Evolutionary conservation across 2,888 invertebrate genomes (phyloP), one percentile per base, ranked within the genome.

Genomic region (Cheilosia impressa): DNA sequence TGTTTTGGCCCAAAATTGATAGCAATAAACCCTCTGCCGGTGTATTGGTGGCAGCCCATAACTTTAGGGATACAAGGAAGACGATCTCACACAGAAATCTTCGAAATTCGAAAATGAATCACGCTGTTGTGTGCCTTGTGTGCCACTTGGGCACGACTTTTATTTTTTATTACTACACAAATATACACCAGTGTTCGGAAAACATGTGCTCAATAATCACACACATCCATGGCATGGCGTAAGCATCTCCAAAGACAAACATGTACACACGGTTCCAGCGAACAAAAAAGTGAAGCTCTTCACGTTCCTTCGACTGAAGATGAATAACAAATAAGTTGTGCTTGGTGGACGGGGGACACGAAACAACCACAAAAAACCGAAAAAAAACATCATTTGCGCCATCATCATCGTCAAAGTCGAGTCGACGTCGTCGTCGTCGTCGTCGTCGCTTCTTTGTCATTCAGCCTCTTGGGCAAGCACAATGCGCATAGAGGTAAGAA

Each of bases 271-370:
- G 71, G 57, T 66, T 75, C 79, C 34, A 41, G 45, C 65, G 58
- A 71, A 38, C 19, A 31, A 17, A 75, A 85, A 79, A 85, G 81
- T 85, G 85, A 85, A 85, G 85, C 85, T 85, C 85, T 85, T 85
- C 85, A 85, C 85, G 85, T 85, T 72, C 58, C 43, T 71, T 62
- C 47, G 43, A 71, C 75, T 71, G 72, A 85, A 76, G 66, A 72
- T 45, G 81, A 85, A 85, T 85, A 85, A 85, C 81, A 85, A 85
- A 85, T 72, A 85, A 71, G 69, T 76, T 52, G 41, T 31, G 31
- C 31, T 31, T 9, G 55, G 55, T 52, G 50, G 55, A 55, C 27
- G 65, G 62, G 62, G 13, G 52, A 5, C 45, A 63, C 24, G 55
- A 57, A 15, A 77, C 52, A 77, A 75, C 52, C 63, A 63, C 53